Evolutionary conservation across 2,888 invertebrate genomes (phyloP), one percentile per base, ranked within the genome.

Genomic region (Sturmia bella): DNA sequence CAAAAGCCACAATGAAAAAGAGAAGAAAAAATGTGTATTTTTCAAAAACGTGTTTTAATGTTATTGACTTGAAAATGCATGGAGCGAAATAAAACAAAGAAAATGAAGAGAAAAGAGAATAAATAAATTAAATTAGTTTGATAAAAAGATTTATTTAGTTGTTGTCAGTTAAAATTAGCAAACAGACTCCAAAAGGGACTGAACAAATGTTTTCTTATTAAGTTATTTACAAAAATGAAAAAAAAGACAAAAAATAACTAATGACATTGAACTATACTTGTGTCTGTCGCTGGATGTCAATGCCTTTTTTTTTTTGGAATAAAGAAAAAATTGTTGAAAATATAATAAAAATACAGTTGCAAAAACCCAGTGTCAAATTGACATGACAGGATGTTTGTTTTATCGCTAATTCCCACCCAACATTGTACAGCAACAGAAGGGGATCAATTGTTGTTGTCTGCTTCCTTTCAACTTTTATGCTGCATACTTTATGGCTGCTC

Each of bases 61-160:
- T 76, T 52, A 59, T 76, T 68, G 75, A 43, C 59, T 57, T 41
- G 43, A 66, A 68, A 68, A 32, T 50, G 32, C 37, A n/a, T 41
- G 12, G 11, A 54, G 19, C 19, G 4, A 59, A 12, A 12, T 41
- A 2, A 17, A 19, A 7, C 13, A 45, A 45, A 13, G 3, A 54
- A 21, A 52, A 1, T 0, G 54, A 41, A 21, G 17, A 54, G 13
- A 17, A 17, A 24, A 11, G 6, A 37, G 15, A 24, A 45, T 19
- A 50, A 3, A 61, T 15, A 24, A 21, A 32, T 54, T 56, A 56
- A 73, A 64, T 61, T 41, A 64, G 48, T 74, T 48, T n/a, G 45
- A 56, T 19, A 48, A 74, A 56, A 43, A 50, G 45, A 56, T 39
- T 54, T 15, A 19, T 17, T 39, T 45, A 12, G 41, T 37, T 54